A percentile compares a stretch with the other conserved stretches of the same genome.
Evolutionary conservation across 2,113 vertebrate species (phyloP).

Genomic region (Sceloporus undulatus): DNA sequence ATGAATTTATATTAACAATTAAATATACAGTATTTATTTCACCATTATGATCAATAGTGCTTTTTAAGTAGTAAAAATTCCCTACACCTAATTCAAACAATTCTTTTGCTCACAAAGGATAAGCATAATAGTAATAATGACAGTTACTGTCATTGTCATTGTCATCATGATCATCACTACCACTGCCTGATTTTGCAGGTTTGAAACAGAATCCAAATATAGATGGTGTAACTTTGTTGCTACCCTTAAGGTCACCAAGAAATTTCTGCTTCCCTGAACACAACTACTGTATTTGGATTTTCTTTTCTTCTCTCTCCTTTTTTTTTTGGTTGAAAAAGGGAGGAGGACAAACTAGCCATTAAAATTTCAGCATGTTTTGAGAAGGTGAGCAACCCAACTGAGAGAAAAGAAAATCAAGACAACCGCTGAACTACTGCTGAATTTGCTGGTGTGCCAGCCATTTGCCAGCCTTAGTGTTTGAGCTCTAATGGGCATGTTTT

Average conservation of each 20-base stretch:
- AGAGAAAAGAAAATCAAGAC: background rate
- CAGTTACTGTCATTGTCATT: too few species aligned
- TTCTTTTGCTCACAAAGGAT: background rate
- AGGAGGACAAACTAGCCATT: background rate
- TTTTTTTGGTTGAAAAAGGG: background rate
- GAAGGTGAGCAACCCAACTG: background rate
- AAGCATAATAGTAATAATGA: too few species aligned
- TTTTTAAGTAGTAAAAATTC: background rate
- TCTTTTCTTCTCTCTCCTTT: too few species aligned
- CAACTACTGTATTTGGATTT: background rate
- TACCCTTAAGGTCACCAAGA: background rate
- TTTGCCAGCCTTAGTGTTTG: background rate
- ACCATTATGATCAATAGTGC: background rate
- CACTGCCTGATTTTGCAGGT: background rate
- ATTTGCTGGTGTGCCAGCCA: background rate
- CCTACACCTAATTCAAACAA: background rate
- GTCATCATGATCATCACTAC: too few species aligned
- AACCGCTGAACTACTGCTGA: background rate
- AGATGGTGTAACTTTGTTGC: background rate
- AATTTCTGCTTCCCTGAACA: background rate
- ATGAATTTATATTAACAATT: background rate
- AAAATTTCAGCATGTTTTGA: background rate
- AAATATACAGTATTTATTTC: background rate
- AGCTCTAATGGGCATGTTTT: background rate
- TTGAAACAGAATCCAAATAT: background rate